These are phyloP conservation scores for Andrena fulva DNA, from an alignment of 2,888 invertebrate species.

Conservation along the genomic window DNA sequence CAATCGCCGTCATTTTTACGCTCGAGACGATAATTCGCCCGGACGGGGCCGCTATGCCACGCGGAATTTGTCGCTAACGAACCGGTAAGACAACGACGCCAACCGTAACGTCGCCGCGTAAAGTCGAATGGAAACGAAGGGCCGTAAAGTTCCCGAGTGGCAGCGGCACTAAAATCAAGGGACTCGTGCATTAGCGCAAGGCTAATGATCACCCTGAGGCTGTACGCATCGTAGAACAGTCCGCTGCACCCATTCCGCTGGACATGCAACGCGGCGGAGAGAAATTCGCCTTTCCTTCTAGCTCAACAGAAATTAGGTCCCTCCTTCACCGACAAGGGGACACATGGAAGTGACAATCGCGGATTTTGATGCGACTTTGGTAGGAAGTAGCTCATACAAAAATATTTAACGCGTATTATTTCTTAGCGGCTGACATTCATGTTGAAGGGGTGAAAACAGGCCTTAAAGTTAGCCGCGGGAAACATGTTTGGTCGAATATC, in stretches of 20 bases:
- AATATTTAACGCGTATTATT: no score
- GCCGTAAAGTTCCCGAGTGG: constrained; percentile 76
- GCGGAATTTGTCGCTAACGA: constrained; percentile 75
- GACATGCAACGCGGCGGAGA: constrained; percentile 35
- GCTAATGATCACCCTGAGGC: constrained; percentile 75
- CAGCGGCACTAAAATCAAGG: constrained; percentile 79
- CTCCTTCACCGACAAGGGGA: no score
- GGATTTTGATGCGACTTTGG: no score
- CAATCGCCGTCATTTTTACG: constrained; percentile 44
- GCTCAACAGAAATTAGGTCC: no score
- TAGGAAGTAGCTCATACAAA: no score
- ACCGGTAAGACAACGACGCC: constrained; percentile 73
- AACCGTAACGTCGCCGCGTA: constrained; percentile 70
- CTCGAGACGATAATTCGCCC: constrained; percentile 50
- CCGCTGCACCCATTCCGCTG: constrained; percentile 38
- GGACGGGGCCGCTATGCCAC: constrained; percentile 39
- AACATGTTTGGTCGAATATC: no score
- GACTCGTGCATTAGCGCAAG: constrained; percentile 73
- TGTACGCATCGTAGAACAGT: constrained; percentile 49
- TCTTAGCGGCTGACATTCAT: no score
- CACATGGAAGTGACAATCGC: no score
- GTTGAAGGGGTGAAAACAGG: no score
- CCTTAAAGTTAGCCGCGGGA: no score
- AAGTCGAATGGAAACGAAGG: constrained; percentile 78
- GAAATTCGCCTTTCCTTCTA: constrained; percentile 32